Conservation (phyloP, 92 coral and sea anemone genomes). For the Epizoanthus ramosus region DNA sequence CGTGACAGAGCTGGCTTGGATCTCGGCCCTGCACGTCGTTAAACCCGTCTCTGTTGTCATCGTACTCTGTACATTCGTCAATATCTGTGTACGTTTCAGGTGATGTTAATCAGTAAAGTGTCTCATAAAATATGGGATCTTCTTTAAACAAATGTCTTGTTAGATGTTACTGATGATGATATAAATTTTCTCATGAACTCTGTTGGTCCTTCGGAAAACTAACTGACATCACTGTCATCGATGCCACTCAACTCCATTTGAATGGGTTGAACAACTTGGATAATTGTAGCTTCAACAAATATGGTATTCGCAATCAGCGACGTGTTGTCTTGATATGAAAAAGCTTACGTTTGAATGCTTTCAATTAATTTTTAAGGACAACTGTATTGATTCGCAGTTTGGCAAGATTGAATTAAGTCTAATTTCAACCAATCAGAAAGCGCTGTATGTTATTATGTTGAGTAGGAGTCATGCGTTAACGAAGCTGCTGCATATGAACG, state of each 20-base stretch:
- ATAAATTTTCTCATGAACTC: background rate
- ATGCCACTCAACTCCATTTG: background rate
- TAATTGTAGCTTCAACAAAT: too few species aligned
- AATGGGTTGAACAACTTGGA: background rate
- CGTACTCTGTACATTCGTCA: conserved; percentile 75
- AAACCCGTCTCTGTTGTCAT: conserved; percentile 42
- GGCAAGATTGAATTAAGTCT: too few species aligned
- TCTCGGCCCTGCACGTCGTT: conserved; percentile 60
- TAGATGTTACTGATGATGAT: background rate
- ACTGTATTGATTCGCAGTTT: background rate
- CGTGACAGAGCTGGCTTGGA: conserved; percentile 63
- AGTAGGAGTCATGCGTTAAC: too few species aligned
- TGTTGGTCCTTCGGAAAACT: background rate
- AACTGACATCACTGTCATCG: background rate
- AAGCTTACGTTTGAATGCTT: background rate
- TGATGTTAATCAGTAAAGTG: too few species aligned
- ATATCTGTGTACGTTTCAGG: conserved; percentile 62
- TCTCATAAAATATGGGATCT: background rate
- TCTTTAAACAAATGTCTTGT: background rate
- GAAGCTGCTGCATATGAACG: too few species aligned
- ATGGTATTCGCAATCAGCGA: background rate
- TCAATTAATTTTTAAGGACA: background rate
- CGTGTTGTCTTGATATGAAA: background rate
- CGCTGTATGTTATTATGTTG: too few species aligned
- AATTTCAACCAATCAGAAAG: too few species aligned